Evolutionary conservation across 2,113 vertebrate genomes (phyloP).

Genomic region (Telmatochromis sp.): DNA sequence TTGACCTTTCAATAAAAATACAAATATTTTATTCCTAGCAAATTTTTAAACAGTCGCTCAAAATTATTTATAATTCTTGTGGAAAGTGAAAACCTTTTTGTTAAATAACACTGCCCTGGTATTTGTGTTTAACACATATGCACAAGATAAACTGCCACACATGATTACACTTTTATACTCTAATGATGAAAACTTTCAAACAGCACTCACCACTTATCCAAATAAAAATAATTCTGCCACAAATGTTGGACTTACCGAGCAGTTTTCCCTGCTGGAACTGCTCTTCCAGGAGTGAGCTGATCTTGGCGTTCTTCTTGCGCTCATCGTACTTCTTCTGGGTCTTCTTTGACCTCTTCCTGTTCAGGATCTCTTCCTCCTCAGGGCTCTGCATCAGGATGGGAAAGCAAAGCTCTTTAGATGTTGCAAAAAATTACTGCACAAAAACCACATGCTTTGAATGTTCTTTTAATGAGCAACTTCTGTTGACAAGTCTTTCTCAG

Average conservation of each 20-base stretch:
- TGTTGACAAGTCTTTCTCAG: conserved; percentile 74
- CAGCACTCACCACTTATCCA: not conserved
- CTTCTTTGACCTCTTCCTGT: conserved; percentile 98
- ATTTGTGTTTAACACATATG: not conserved
- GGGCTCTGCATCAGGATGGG: conserved; percentile 74
- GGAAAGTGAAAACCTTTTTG: not conserved
- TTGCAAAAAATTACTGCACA: not conserved
- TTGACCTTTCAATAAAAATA: not conserved
- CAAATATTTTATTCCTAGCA: not conserved
- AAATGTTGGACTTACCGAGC: conserved; percentile 77
- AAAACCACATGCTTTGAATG: not conserved
- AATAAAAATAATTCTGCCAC: not conserved
- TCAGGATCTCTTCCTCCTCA: conserved; percentile 94
- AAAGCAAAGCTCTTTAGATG: not conserved
- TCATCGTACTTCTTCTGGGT: conserved; percentile 95
- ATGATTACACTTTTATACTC: not conserved
- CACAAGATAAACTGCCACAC: not conserved
- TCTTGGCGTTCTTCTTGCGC: conserved; percentile 90
- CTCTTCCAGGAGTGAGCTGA: conserved; percentile 89
- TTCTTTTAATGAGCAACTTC: not conserved
- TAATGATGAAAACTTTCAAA: not conserved
- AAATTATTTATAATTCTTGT: not conserved
- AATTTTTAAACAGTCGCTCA: not conserved
- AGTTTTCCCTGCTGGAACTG: conserved; percentile 97
- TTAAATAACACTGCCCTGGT: not conserved